Percentiles rank a stretch among this genome's conserved stretches.
Evolutionary conservation across 2,797 vertebrate species (phyloP).

Genomic region (Coracias cyanogaster): DNA sequence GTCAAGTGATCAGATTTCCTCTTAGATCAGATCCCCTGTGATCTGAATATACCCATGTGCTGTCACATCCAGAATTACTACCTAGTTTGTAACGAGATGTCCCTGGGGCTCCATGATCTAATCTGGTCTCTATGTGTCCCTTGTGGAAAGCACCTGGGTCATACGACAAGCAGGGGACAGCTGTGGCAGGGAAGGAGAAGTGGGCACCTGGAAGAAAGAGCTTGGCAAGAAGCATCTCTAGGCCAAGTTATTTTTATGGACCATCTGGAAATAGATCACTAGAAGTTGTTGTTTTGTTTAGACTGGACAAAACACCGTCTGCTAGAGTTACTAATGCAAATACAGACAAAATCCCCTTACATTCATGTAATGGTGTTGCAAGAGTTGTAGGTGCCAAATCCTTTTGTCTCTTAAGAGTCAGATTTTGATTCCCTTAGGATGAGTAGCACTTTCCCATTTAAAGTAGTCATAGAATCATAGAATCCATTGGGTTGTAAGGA

Average conservation of each 20-base stretch:
- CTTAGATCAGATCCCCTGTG: not conserved
- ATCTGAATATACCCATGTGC: not conserved
- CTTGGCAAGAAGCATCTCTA: not conserved
- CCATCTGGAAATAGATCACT: not conserved
- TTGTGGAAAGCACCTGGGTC: not conserved
- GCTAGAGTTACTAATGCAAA: not conserved
- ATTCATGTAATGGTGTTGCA: not conserved
- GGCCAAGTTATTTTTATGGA: not conserved
- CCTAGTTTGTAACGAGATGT: not conserved
- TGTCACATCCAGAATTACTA: not conserved
- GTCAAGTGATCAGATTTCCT: not conserved
- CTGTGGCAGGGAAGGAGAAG: not conserved
- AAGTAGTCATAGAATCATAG: not conserved
- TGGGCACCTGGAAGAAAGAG: not conserved
- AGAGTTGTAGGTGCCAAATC: not conserved
- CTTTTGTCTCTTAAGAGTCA: not conserved
- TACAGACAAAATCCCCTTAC: not conserved
- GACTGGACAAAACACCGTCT: not conserved
- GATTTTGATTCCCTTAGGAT: not conserved
- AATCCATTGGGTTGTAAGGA: no score
- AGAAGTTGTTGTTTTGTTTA: not conserved
- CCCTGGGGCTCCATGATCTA: not conserved
- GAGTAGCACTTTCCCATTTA: not conserved
- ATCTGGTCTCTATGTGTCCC: not conserved
- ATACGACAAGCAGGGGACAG: not conserved